Conservation (phyloP, 2,888 invertebrate species). For the Acleris holmiana region DNA sequence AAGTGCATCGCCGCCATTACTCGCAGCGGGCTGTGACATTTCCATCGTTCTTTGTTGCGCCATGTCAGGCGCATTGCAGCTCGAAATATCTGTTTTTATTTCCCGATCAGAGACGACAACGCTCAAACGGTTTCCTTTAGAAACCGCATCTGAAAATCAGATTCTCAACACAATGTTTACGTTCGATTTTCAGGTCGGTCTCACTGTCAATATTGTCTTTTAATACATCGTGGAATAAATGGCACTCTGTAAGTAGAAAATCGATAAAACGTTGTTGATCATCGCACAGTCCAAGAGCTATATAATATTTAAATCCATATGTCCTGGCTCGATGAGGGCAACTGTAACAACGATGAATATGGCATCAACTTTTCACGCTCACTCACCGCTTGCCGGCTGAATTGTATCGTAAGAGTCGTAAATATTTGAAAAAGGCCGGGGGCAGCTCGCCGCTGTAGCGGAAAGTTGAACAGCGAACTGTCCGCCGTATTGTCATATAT, state of each 20-base stretch:
- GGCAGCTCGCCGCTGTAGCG: slow-evolving; percentile 39
- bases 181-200: slow-evolving; percentile 22
- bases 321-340: slow-evolving; percentile 36
- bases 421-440: slow-evolving; percentile 60
- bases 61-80: slow-evolving; percentile 37
- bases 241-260: slow-evolving; percentile 1
- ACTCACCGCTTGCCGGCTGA: slow-evolving; percentile 46
- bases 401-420: slow-evolving; percentile 56
- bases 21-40: slow-evolving; percentile 39
- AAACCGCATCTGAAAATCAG: slow-evolving; percentile 29
- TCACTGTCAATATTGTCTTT: slow-evolving; percentile 27
- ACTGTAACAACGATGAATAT: slow-evolving; percentile 49
- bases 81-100: slow-evolving; percentile 36
- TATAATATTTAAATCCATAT: slow-evolving; percentile 62
- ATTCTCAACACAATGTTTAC: slow-evolving; percentile 32
- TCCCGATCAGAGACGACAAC: slow-evolving; percentile 31
- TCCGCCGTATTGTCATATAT: slow-evolving; percentile 40
- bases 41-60: slow-evolving; percentile 41
- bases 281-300: slow-evolving; percentile 25
- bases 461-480: slow-evolving; percentile 44
- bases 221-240: slow-evolving; percentile 1
- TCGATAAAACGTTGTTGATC: slow-evolving; percentile 3
- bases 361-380: slow-evolving; percentile 61
- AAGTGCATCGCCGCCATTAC: slow-evolving; percentile 15
- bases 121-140: slow-evolving; percentile 16